phyloP scores from a whole-genome alignment of 2,797 vertebrate genomes.

The Alfaro cultratus region DNA sequence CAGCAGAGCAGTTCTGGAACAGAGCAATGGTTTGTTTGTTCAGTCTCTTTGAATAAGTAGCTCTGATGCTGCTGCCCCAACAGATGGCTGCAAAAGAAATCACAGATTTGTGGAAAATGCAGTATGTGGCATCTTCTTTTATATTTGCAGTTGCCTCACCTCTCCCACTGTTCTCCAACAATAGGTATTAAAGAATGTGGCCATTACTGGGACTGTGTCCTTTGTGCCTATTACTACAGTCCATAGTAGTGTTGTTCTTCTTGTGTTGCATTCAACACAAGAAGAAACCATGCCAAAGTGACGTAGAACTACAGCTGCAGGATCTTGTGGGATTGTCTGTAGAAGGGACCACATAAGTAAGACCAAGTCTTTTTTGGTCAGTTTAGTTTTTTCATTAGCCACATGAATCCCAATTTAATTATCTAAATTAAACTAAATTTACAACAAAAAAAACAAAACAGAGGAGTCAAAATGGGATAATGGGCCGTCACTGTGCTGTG shows the following conservation, averaged over 20 bases:
- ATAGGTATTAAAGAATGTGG: not conserved
- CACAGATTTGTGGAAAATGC: not conserved
- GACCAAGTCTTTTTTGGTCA: not conserved
- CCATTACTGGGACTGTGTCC: not conserved
- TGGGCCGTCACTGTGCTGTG: not conserved
- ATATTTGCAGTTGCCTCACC: not conserved
- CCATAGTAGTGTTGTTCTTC: no score
- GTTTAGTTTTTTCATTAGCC: not conserved
- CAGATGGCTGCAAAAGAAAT: slow-evolving; percentile 2
- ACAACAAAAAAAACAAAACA: not conserved
- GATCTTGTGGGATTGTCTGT: not conserved
- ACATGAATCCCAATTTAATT: not conserved
- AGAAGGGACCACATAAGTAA: not conserved
- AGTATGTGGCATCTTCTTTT: not conserved
- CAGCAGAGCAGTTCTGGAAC: not conserved
- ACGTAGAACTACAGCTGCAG: not conserved
- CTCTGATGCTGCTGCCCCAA: not conserved
- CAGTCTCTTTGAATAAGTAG: not conserved
- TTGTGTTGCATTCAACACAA: not conserved
- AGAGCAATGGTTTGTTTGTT: not conserved
- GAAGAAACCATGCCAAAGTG: not conserved
- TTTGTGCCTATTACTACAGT: not conserved
- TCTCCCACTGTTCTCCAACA: not conserved
- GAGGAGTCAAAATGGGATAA: not conserved
- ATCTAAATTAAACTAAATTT: not conserved